Evolutionary conservation across 2,113 vertebrate genomes (phyloP), one percentile per base, ranked within the genome.

Genomic region (Athene noctua): DNA sequence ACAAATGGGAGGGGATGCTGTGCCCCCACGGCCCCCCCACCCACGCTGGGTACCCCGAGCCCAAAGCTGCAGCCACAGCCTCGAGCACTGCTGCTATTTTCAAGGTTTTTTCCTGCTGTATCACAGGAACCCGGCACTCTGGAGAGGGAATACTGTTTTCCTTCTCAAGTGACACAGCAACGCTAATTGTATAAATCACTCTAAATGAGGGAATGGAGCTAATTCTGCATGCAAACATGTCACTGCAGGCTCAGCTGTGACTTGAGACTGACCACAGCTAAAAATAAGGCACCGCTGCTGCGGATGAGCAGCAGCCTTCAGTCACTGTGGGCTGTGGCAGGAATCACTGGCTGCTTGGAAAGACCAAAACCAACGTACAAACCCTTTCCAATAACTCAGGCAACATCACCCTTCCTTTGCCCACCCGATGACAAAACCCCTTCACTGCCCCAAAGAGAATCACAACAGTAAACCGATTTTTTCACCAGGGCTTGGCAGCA

Each of bases 91-190:
- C 36, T 52, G 57, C 65, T 42, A 4, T 15, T 40, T 14, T 9
- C 40, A 34, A 55, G n/a, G 32, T 22, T 12, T 63, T 38, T 15
- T 66, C 52, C 80, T 15, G n/a, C 46, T 16, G 9, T 6, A 21
- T 40, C 10, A 0, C 54, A 29, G 62, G 17, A 68, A 30, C 73
- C 40, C 26, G 5, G 8, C 9, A 0, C 46, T 38, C 61, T 0
- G 3, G 74, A 15, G 0, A 4, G 61, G 54, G 29, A 91, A 49
- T 25, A 15, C 3, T 36, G 22, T 46, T 67, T 67, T 46, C 55
- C 71, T 55, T 52, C 78, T 49, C 5, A 0, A 58, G 89, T 5
- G 68, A 40, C n/a, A n/a, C 29, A 15, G n/a, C 58, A 42, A 15
- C 6, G 1, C 29, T 62, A 29, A 72, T 51, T 61, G 65, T 14